Evolutionary conservation across 2,888 invertebrate species (phyloP), one percentile per base, ranked within the genome.

Genomic region (Amphipoea oculea): DNA sequence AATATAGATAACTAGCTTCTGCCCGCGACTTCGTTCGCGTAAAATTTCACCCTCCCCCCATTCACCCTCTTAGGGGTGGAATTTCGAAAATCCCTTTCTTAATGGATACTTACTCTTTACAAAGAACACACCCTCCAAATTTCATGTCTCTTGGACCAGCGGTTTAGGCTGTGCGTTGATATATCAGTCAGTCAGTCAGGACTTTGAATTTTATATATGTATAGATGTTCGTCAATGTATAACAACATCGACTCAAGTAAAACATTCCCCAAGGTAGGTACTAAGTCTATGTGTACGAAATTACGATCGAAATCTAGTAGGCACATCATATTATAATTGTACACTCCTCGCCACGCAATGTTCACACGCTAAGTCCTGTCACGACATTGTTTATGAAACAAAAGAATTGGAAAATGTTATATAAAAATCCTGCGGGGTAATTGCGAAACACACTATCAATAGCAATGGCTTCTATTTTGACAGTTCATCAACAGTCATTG

Each of bases 301-400:
- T 81, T 79, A 79, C 68, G 76, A 82, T 81, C 73, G 66, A 76
- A 83, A 81, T 73, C 81, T 73, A 73, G 84, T 69, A 71, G 73
- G 83, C 70, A 83, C 82, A 89, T 87, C 89, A 87, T 78, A 67
- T 67, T 80, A 78, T 85, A 81, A 88, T 81, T 82, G 81, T 70
- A 86, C 78, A 79, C 79, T 85, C 71, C 68, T 71, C 23, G 78
- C 86, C 88, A 88, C 89, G 88, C 88, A 88, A 89, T 82, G 67
- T 78, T 83, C 71, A 78, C 88, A 88, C 88, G 89, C 89, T 51
- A 87, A 79, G 36, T 63, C 29, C 20, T 82, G 78, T 71, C 80
- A 89, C 81, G 81, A 51, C 42, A 85, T 77, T 66, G 57, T 81
- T 76, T 79, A 74, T 74, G n/a, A 75, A 86, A 87, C 85, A 87